Base-by-base conservation (phyloP, 2,113 vertebrate species). In the Brienomyrus brachyistius region DNA sequence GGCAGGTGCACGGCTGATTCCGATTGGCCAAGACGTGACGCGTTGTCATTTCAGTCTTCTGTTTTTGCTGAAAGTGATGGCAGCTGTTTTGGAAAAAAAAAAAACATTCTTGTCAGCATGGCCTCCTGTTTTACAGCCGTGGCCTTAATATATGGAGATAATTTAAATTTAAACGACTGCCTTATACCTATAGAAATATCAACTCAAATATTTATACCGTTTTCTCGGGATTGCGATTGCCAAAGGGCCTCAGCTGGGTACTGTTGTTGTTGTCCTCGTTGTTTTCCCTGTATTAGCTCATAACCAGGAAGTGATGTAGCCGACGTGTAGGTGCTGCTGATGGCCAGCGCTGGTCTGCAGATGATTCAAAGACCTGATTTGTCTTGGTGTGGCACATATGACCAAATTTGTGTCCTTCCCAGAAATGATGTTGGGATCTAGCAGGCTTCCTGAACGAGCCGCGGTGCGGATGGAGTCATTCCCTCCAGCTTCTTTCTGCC, bases 1-100 rank as follows among this genome's bases (percentile, higher is more conserved):
- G 95, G 95, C 96, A 96, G 96, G 96, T 97, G 95, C 95, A 96
- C 94, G 94, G 91, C 94, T 90, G 83, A 90, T 91, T 91, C 90
- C 89, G 93, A 96, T 96, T 97, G 95, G 96, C 77, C 50, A 27
- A 87, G 91, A 90, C 88, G 4, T 40, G 35, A 70, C 10, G 6
- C 88, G 89, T 93, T 27, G 92, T 93, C 95, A 94, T 96, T 90
- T 92, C 10, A 91, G 92, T 95, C 94, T 95, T 93, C 95, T 95
- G 94, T 95, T 93, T 91, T 77, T 31, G n/a, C 62, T 52, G 50
- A 40, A 54, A 31, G 5, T 19, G 40, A 17, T 85, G n/a, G 13
- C 19, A 47, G 9, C 21, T 50, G 82, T 85, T 47, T 85, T 85
- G 45, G 10, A 23, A 40, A 40, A 40, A 40, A 40, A 21, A 77